These are phyloP conservation scores for Sebastolobus altivelis DNA, from an alignment of 2,797 vertebrate genomes.

Conservation along the genomic window DNA sequence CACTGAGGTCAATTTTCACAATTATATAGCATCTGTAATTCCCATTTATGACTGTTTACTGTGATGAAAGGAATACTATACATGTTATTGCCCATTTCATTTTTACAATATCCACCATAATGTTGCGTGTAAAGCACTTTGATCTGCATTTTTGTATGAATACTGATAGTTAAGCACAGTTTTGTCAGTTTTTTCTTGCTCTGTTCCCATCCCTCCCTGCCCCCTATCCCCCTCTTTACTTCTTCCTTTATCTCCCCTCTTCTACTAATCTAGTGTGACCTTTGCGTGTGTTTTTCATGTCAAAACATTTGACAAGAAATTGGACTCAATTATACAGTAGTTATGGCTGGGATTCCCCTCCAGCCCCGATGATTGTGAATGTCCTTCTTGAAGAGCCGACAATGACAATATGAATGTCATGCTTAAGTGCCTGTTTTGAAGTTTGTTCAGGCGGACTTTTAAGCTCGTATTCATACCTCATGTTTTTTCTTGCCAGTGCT, in stretches of 20 bases:
- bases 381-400: background rate
- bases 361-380: background rate
- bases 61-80: background rate
- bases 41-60: background rate
- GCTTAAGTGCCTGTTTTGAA: background rate
- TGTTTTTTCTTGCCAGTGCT: background rate
- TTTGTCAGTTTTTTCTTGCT: no score
- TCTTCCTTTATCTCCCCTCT: background rate
- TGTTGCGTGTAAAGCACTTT: background rate
- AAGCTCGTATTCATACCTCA: background rate
- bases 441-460: background rate
- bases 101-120: background rate
- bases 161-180: no score
- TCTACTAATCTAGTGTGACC: background rate
- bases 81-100: background rate
- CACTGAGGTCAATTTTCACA: background rate
- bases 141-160: background rate
- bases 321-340: background rate
- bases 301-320: conserved; percentile 10
- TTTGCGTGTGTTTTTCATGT: conserved; percentile 24
- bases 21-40: background rate
- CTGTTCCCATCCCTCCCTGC: accelerated
- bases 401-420: background rate
- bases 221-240: background rate
- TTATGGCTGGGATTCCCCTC: background rate